phyloP scores from a whole-genome alignment of 2,888 invertebrate species.

The Torymus texanus region DNA sequence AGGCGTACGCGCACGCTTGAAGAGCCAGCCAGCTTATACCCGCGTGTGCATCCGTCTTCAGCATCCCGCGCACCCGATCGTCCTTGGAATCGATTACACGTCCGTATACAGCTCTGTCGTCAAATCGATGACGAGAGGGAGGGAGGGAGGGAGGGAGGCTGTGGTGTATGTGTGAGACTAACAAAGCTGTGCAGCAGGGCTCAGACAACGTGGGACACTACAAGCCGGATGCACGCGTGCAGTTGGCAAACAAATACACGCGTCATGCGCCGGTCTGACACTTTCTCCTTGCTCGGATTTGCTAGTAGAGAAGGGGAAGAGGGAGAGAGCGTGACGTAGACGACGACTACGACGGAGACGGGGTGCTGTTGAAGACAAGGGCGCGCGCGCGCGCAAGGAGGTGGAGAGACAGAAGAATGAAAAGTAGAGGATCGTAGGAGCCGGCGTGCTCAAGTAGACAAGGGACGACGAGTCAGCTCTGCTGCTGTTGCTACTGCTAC shows the following conservation, averaged over 20 bases:
- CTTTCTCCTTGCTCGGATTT: neutral
- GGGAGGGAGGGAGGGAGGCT: no score
- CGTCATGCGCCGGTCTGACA: conserved; percentile 67
- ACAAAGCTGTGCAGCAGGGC: neutral
- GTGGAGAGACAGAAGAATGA: conserved; percentile 61
- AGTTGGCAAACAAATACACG: conserved; percentile 71
- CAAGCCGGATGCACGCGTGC: conserved; percentile 60
- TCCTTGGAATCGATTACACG: conserved; percentile 31
- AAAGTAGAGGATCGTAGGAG: conserved; percentile 71
- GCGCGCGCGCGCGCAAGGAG: conserved; percentile 37
- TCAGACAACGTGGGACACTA: conserved; percentile 10
- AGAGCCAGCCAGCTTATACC: no score
- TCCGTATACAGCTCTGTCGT: neutral
- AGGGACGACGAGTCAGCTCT: conserved; percentile 63
- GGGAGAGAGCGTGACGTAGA: conserved; percentile 32
- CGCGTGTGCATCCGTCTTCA: neutral
- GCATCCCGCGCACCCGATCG: neutral
- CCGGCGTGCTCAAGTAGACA: conserved; percentile 75
- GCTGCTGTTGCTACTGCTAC: no score
- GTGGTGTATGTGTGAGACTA: no score
- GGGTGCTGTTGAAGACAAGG: conserved; percentile 57
- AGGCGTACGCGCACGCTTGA: no score
- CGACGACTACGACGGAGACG: conserved; percentile 57
- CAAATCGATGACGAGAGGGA: conserved; percentile 9
- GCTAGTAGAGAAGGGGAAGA: conserved; percentile 59